Percentiles rank a stretch among this genome's conserved stretches.
Conservation (phyloP, 37 sponge, comb jelly and placozoan species). For the Halisarca cf. caerulea region DNA sequence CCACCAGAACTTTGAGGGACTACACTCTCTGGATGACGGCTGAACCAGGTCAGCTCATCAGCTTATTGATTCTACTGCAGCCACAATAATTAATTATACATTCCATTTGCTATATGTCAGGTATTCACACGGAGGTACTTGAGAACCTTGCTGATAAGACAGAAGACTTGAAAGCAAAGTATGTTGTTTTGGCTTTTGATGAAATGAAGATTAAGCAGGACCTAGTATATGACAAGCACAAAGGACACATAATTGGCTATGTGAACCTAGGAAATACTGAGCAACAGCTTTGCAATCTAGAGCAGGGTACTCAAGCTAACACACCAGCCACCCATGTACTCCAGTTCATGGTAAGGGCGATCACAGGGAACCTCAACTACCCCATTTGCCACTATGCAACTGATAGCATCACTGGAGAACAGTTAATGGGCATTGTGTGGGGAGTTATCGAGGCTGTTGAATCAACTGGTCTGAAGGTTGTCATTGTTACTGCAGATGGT, state of each 20-base stretch:
- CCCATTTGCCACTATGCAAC: conserved; percentile 18
- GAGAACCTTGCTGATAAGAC: not conserved
- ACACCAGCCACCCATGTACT: not conserved
- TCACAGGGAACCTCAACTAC: not conserved
- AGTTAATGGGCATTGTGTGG: conserved; percentile 7
- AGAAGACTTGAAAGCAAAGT: not conserved
- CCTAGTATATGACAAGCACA: conserved; percentile 28
- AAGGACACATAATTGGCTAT: conserved; percentile 16
- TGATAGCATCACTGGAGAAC: not conserved
- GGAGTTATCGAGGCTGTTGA: not conserved
- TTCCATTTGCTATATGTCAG: no score
- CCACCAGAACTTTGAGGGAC: conserved; percentile 9
- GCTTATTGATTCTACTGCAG: not conserved
- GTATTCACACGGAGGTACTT: not conserved
- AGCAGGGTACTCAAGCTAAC: not conserved
- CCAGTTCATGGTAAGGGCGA: conserved; percentile 15
- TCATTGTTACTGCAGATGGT: conserved; percentile 4
- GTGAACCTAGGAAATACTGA: conserved; percentile 19
- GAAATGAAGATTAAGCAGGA: conserved; percentile 33
- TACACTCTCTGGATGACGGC: conserved; percentile 21
- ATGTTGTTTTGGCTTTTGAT: conserved; percentile 5
- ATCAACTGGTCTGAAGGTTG: not conserved
- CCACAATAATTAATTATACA: no score
- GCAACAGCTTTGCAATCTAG: conserved; percentile 7
- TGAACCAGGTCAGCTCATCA: conserved; percentile 9